Evolutionary conservation across 2,113 vertebrate species (phyloP).

Genomic region (Dromiciops gliroides): DNA sequence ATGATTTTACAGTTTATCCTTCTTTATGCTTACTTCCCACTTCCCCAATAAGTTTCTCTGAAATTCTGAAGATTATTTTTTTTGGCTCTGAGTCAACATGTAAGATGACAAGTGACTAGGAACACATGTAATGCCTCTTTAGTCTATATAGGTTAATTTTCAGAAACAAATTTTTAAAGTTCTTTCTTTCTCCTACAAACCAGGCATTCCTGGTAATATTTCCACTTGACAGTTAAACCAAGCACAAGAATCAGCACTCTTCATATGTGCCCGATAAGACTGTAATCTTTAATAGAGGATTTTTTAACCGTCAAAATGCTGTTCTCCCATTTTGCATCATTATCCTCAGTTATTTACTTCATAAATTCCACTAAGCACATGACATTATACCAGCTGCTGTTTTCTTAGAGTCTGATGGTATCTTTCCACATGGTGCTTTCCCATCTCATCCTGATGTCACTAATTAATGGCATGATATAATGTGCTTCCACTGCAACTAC

Average conservation of each 20-base stretch:
- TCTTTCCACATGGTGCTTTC: constrained; percentile 11
- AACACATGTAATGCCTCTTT: background rate
- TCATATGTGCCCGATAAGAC: background rate
- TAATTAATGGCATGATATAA: constrained; percentile 10
- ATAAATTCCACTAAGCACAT: background rate
- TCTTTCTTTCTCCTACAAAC: background rate
- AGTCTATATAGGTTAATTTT: background rate
- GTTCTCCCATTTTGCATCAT: background rate
- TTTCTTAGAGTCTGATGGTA: background rate
- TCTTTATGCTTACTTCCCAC: background rate
- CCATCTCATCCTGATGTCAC: background rate
- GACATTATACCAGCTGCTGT: background rate
- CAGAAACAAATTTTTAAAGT: background rate
- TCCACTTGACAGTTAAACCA: background rate
- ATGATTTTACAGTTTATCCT: background rate
- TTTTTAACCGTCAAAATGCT: constrained; percentile 10
- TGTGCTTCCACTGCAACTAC: constrained; percentile 7
- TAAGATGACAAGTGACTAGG: constrained; percentile 4
- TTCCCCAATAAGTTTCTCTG: constrained; percentile 25
- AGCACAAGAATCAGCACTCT: background rate
- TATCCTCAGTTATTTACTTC: background rate
- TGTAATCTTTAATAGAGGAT: background rate
- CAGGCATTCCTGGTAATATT: background rate
- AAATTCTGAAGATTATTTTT: constrained; percentile 15
- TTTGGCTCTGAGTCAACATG: background rate